phyloP scores from a whole-genome alignment of 2,797 vertebrate genomes.

The Leuciscus waleckii region DNA sequence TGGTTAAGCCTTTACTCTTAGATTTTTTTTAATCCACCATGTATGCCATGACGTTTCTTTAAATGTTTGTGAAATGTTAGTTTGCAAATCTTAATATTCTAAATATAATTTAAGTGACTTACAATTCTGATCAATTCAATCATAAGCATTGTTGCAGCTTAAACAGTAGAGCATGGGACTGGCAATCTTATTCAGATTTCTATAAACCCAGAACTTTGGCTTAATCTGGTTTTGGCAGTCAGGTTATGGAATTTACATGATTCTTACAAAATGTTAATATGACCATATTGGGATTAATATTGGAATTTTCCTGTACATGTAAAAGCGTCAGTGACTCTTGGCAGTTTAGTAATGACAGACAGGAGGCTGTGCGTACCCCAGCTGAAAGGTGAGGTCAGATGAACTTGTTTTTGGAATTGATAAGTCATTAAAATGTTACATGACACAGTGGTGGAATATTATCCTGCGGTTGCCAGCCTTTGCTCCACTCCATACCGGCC shows the following conservation, averaged over 20 bases:
- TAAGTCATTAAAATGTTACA: constrained; percentile 83
- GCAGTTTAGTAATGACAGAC: constrained; percentile 13
- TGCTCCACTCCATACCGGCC: constrained; percentile 73
- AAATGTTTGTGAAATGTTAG: neutral
- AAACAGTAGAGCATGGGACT: neutral
- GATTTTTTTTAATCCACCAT: neutral
- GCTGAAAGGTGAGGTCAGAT: constrained; percentile 67
- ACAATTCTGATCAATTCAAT: neutral
- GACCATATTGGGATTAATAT: neutral
- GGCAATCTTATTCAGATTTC: neutral
- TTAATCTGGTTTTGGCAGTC: neutral
- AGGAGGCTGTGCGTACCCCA: constrained; percentile 24
- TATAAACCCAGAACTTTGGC: neutral
- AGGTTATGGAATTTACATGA: neutral
- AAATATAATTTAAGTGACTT: neutral
- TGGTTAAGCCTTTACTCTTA: neutral
- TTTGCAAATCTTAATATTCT: neutral
- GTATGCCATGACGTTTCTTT: neutral
- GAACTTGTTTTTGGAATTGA: constrained; percentile 77
- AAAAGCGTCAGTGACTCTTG: neutral
- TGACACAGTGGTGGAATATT: constrained; percentile 84
- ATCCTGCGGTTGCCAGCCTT: constrained; percentile 77
- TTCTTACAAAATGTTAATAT: neutral
- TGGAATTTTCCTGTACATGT: neutral
- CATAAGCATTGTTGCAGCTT: neutral